Evolutionary conservation across 2,797 vertebrate species (phyloP), one percentile per base, ranked within the genome.

Genomic region (Todus mexicanus): DNA sequence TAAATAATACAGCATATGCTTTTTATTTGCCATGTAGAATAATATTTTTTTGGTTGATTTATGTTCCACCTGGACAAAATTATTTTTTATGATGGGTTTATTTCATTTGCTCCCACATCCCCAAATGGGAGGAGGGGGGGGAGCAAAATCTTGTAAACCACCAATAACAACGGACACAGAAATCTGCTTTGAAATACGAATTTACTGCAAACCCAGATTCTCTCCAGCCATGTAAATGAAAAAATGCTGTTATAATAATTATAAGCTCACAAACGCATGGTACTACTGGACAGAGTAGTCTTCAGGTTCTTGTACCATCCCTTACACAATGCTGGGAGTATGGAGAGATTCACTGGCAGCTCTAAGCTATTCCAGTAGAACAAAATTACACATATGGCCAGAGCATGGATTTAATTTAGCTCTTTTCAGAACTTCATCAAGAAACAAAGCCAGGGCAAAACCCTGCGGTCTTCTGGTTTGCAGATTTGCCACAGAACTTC

Each of bases 1-100:
- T 96, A 95, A 96, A 95, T 97, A 97, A 96, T 95, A 87, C 95
- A 95, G 91, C 94, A 97, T 96, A 92, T 97, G 96, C 94, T 97
- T 98, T 97, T 94, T 97, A 97, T 98, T 97, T 97, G 91, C 93
- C 87, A 90, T 89, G 92, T 95, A 97, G 96, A 97, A 96, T 86
- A 96, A 87, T 95, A 96, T 97, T 97, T 97, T 96, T 95, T 96
- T 84, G 94, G 82, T 87, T 97, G 96, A 97, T 97, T 97, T 97
- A 97, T 96, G 93, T 92, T 85, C 95, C 96, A 97, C 96, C 94
- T 97, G 97, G 96, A 97, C 92, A 97, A 97, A 97, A 97, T 97
- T 97, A 96, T 96, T 96, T 95, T 97, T 97, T 97, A 96, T 97
- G 97, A 94, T 9, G 50, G 93, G 95, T 96, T 98, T 98, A 97